Evolutionary conservation across 1,140 invertebrate species (phyloP), one percentile per base, ranked within the genome.

Genomic region (Melipona quadrifasciata): DNA sequence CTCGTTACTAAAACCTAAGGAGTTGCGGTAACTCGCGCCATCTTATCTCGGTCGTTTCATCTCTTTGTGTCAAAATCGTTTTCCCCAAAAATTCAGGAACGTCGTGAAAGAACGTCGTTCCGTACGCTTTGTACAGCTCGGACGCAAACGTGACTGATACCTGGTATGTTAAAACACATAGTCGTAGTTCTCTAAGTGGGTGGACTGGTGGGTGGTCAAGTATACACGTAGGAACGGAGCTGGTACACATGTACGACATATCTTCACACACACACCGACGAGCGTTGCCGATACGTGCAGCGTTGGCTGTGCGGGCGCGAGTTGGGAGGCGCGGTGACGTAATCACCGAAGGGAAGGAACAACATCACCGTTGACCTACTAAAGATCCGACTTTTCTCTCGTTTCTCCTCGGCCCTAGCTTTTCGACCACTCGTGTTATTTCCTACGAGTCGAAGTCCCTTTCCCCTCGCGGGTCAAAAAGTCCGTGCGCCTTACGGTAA

Each of bases 321-420:
- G 84, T 88, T 80, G 79, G 86, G 73, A 75, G 74, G 80, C 88
- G 77, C 86, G 80, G 57, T 91, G 90, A 91, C 89, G 90, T 89
- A 91, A 91, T 87, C 82, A 75, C 87, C 83, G 79, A 91, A 91
- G 89, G 91, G 91, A 91, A 91, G 87, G 90, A 91, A 91, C 82
- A 89, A 91, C 90, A 84, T 90, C 85, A 81, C 55, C 78, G 90
- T 89, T 91, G 91, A 91, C 91, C 91, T 91, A 91, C 91, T 91
- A 91, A 91, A 90, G 84, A 85, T 74, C 72, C 34, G 57, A 90
- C 87, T 90, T 90, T 90, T 90, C 89, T 84, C 71, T 80, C 82
- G 65, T 83, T 85, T 87, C 55, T 84, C 84, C 77, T 61, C 71
- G 80, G 86, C 89, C 85, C 89, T 90, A 80, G 80, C 77, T 89